phyloP scores from a whole-genome alignment of 2,797 vertebrate genomes.

The Hapalemur alaotrensis region DNA sequence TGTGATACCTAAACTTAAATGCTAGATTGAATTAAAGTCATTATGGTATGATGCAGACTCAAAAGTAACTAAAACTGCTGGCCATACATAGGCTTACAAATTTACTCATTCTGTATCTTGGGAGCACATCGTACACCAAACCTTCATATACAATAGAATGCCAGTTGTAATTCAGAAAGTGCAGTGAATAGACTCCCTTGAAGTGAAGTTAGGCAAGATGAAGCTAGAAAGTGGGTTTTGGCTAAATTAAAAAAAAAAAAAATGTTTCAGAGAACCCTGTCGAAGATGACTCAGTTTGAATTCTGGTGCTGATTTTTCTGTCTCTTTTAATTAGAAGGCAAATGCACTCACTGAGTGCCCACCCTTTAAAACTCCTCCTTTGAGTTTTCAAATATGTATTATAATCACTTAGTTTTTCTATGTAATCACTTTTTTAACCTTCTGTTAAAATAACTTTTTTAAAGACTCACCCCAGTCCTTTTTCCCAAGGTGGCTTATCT shows the following conservation, averaged over 20 bases:
- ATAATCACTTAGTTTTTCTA: not conserved
- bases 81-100: not conserved
- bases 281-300: not conserved
- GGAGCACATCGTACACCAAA: not conserved
- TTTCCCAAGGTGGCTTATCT: not conserved
- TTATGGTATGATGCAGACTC: not conserved
- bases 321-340: conserved; percentile 23
- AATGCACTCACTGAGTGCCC: not conserved
- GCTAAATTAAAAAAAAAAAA: not conserved
- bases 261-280: not conserved
- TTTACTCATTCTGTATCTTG: not conserved
- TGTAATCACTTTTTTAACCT: not conserved
- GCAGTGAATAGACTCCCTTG: not conserved
- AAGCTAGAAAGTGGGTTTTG: not conserved
- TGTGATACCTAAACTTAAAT: not conserved
- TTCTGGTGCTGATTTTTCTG: not conserved
- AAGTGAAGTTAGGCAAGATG: not conserved
- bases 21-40: not conserved
- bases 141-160: not conserved
- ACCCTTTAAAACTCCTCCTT: not conserved
- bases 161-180: not conserved
- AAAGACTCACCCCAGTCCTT: not conserved
- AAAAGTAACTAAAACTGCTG: not conserved
- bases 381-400: not conserved
- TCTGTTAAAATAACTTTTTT: not conserved